These are phyloP conservation scores for Acropternis orthonyx DNA, from an alignment of 2,797 vertebrate genomes.

Conservation along the genomic window DNA sequence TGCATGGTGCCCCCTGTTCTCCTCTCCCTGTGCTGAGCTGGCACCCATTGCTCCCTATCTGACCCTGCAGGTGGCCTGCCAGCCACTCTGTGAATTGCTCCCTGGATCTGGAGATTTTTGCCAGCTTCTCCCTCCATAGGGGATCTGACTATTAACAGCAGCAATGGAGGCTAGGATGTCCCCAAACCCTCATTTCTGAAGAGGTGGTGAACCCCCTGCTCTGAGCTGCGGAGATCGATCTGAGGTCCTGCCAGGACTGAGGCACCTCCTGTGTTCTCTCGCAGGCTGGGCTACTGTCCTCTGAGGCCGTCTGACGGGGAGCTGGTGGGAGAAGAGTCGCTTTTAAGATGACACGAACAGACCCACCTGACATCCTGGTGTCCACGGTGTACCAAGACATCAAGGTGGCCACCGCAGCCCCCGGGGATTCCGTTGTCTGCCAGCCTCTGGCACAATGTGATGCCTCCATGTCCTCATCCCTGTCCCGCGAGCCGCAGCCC, in stretches of 20 bases:
- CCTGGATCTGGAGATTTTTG: neutral
- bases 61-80: neutral
- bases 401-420: conserved; percentile 80
- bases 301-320: conserved; percentile 81
- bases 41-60: neutral
- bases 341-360: conserved; percentile 97
- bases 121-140: neutral
- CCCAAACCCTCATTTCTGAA: neutral
- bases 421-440: conserved; percentile 71
- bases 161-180: neutral
- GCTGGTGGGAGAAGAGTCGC: conserved; percentile 67
- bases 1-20: neutral
- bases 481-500: conserved; percentile 81
- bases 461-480: conserved; percentile 85
- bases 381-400: conserved; percentile 92
- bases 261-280: conserved; percentile 6
- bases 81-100: rapidly evolving
- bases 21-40: neutral
- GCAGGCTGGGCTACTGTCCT: conserved; percentile 54
- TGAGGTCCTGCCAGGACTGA: neutral
- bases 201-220: neutral
- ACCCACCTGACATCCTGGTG: conserved; percentile 94
- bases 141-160: neutral
- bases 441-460: conserved; percentile 84
- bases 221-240: neutral